Evolutionary conservation across 2,888 invertebrate species (phyloP), one percentile per base, ranked within the genome.

Genomic region (Agonopterix alstromeriana): DNA sequence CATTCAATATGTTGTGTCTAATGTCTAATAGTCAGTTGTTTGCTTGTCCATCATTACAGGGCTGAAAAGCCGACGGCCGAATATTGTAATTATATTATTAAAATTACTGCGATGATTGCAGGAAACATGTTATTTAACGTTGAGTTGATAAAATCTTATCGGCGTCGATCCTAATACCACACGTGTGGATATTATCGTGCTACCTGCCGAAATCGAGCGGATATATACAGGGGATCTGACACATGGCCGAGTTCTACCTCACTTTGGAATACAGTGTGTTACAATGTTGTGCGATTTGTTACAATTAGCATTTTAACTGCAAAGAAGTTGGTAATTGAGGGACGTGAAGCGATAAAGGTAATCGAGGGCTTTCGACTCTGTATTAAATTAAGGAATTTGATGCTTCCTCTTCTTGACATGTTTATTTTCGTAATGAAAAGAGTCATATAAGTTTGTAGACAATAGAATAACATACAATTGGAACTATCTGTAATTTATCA

Each of bases 111-210:
- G 77, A 80, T 84, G 84, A 86, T 84, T 85, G 77, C 88, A 87
- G 88, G 88, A 88, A 85, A 82, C 86, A 67, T 82, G 87, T 85
- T 88, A 88, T 88, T 88, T 88, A 86, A 84, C 82, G 77, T 81
- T 62, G 73, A 57, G 49, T 58, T 70, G 87, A 88, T 88, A 85
- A 52, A 67, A 88, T 88, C 88, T 88, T 84, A 88, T 88, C 88
- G 71, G 27, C 54, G 42, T 52, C 60, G 73, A 82, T 84, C 82
- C 85, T 87, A 86, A 87, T 87, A 73, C 70, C 66, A 71, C 75
- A 86, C 78, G 87, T 88, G 85, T 83, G 86, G 85, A 86, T 86
- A 86, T 88, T 86, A 87, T 81, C 84, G 77, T 73, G 61, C 65
- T 74, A 78, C 72, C 77, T 79, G 83, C 79, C 82, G 77, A 85